These are phyloP conservation scores for Otus scops DNA, from an alignment of 2,797 vertebrate genomes.

Conservation along the genomic window DNA sequence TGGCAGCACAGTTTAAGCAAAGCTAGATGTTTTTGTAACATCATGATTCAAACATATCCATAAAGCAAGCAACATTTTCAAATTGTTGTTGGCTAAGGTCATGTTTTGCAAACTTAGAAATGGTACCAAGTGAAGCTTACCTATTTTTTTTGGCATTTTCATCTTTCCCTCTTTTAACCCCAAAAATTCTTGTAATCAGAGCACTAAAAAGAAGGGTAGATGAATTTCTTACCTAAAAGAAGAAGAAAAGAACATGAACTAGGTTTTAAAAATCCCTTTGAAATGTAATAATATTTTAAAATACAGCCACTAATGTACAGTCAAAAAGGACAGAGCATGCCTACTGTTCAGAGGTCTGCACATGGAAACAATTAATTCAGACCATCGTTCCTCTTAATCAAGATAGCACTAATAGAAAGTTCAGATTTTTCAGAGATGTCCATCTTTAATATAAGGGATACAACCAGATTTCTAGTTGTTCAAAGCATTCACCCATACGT, in stretches of 20 bases:
- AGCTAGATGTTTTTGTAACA: constrained; percentile 29
- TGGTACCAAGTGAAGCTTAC: constrained; percentile 71
- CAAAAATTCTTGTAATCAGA: constrained; percentile 95
- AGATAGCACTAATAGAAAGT: background rate
- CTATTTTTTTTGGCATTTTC: constrained; percentile 96
- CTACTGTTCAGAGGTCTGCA: background rate
- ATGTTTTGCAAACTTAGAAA: constrained; percentile 23
- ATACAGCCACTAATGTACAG: background rate
- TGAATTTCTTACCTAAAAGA: constrained; percentile 91
- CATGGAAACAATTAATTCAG: background rate
- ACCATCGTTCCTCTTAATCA: background rate
- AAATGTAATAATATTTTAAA: background rate
- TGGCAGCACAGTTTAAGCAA: constrained; percentile 12
- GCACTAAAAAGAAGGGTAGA: constrained; percentile 96
- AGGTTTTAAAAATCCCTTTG: background rate
- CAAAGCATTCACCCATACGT: background rate
- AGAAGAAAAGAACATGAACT: background rate
- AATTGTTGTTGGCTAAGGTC: constrained; percentile 32
- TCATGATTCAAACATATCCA: constrained; percentile 23
- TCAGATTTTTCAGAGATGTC: background rate
- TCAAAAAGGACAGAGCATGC: background rate
- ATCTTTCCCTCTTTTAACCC: constrained; percentile 93
- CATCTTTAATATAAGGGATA: background rate
- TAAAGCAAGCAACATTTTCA: constrained; percentile 32
- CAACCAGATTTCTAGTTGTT: background rate